Conservation (phyloP, 2,797 vertebrate species). For the Tangara arthus region DNA sequence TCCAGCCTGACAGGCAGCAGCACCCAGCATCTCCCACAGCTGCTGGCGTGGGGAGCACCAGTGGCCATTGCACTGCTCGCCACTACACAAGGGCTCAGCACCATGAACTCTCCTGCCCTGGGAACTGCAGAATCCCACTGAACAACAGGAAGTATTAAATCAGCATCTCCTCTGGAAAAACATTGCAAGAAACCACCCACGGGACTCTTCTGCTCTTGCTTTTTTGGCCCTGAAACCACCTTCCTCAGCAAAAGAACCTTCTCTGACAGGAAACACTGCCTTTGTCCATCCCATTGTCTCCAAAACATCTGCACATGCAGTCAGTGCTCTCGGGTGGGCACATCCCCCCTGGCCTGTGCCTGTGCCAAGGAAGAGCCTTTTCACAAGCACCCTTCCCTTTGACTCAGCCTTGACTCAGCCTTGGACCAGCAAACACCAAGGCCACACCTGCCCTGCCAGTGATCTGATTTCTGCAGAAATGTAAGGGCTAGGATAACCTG, state of each 20-base stretch:
- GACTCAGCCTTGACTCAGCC: background rate
- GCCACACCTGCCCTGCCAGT: background rate
- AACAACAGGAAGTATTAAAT: slow-evolving; percentile 57
- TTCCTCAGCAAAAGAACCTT: background rate
- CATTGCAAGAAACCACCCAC: background rate
- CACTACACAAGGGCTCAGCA: background rate
- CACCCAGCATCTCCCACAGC: background rate
- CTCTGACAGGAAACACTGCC: background rate
- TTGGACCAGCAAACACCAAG: background rate
- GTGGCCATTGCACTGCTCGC: background rate
- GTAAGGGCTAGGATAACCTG: background rate
- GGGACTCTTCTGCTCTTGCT: background rate
- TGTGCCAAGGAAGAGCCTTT: background rate
- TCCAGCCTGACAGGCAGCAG: background rate
- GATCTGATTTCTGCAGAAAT: background rate
- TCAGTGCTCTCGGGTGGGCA: background rate
- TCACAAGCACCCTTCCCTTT: background rate
- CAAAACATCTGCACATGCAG: background rate
- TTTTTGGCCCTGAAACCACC: background rate
- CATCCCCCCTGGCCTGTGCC: background rate
- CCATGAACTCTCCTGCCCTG: background rate
- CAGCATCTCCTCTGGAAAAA: slow-evolving; percentile 30
- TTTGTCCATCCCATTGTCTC: background rate
- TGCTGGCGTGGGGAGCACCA: rapidly evolving
- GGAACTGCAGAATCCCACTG: background rate